A percentile compares a stretch with the other conserved stretches of the same genome.
Evolutionary conservation across 2,888 invertebrate species (phyloP).

Genomic region (Busseola fusca): DNA sequence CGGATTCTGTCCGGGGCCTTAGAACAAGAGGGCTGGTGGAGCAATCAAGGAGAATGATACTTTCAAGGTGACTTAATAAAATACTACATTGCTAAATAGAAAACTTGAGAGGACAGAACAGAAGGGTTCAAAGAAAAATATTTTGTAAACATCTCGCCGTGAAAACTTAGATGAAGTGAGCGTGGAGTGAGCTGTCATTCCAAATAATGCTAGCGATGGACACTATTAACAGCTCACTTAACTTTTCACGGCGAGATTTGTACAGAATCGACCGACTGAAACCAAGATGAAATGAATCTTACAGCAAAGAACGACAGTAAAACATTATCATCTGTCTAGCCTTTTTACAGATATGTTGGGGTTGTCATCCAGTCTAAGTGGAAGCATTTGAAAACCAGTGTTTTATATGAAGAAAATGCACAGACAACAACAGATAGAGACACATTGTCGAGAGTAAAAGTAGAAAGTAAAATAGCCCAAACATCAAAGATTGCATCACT

Average conservation of each 20-base stretch:
- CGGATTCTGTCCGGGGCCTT: slow-evolving; percentile 70
- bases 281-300: too few species aligned
- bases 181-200: too few species aligned
- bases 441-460: too few species aligned
- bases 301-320: background rate
- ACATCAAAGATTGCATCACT: too few species aligned
- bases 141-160: too few species aligned
- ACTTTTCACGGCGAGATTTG: too few species aligned
- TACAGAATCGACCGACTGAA: too few species aligned
- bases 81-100: background rate
- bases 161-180: background rate
- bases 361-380: background rate
- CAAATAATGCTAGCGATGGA: too few species aligned
- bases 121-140: background rate
- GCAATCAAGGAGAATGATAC: background rate
- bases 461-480: too few species aligned
- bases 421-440: too few species aligned
- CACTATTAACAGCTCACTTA: too few species aligned
- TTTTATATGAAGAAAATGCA: background rate
- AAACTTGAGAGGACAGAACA: background rate
- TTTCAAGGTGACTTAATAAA: background rate
- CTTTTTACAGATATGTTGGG: background rate
- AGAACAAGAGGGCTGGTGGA: slow-evolving; percentile 55
- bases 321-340: background rate
- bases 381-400: background rate